Evolutionary conservation across 2,888 invertebrate genomes (phyloP), one percentile per base, ranked within the genome.

Genomic region (Ornithoptera priamus): DNA sequence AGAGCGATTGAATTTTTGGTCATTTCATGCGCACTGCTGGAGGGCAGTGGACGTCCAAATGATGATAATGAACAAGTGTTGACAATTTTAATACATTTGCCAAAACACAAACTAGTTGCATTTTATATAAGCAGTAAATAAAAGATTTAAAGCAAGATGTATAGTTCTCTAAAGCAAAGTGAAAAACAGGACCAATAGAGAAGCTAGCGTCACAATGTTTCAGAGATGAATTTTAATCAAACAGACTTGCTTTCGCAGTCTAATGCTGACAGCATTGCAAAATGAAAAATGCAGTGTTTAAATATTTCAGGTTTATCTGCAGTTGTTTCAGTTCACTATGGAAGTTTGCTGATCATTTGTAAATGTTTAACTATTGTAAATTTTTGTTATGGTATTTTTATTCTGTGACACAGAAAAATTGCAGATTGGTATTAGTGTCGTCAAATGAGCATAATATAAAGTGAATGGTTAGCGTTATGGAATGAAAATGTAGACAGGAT

Each of bases 211-310:
- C 50, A 42, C 61, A 65, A 65, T 65, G 68, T 60, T 61, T 42
- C n/a, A 42, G 53, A 65, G 69, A 65, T 50, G 60, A 61, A 42
- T 69, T 69, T 65, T 69, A 69, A 69, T 69, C 56, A 69, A 65
- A 69, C 65, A 53, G 61, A 18, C 36, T 22, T 53, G 60, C 64
- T 69, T 61, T 65, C 65, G 56, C 60, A 39, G 36, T 69, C 61
- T 65, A 22, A 56, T 69, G 60, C 60, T 53, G 39, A 24, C 50
- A 46, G 64, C 59, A 39, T 20, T 59, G 64, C 7, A 17, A 20
- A 59, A 65, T 42, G 60, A 69, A 65, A 61, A 61, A 60, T 65
- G 65, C 56, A 17, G 18, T 50, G 17, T 39, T 64, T 36, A 64
- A 68, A 68, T 68, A 68, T 60, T 64, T 64, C 50, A 20, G 50